A percentile compares a stretch with the other conserved stretches of the same genome.
These are phyloP conservation scores for Eupithecia dodoneata DNA, from an alignment of 2,888 invertebrate species.

Conservation along the genomic window DNA sequence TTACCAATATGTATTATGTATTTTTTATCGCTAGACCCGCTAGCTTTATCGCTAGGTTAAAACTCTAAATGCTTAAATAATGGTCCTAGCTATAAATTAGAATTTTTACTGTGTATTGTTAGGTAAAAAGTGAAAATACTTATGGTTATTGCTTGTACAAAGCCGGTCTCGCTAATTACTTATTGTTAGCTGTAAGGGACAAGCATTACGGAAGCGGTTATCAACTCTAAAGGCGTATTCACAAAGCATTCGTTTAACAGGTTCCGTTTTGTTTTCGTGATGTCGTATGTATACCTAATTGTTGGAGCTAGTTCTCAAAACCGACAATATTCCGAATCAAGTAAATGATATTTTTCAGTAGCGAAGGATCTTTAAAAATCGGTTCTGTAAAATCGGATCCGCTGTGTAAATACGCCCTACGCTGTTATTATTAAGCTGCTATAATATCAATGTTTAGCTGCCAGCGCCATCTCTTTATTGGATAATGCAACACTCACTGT, in stretches of 20 bases:
- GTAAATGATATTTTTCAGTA: too few species aligned
- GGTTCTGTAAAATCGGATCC: too few species aligned
- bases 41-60: not conserved
- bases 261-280: too few species aligned
- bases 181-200: not conserved
- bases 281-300: too few species aligned
- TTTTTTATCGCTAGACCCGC: not conserved
- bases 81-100: not conserved
- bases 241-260: too few species aligned
- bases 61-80: not conserved
- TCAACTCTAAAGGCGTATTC: too few species aligned
- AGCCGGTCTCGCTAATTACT: not conserved
- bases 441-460: not conserved
- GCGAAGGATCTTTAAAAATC: too few species aligned
- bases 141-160: slow-evolving; percentile 10
- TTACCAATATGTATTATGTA: too few species aligned
- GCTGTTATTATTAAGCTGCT: not conserved
- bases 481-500: not conserved
- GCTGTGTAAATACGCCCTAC: too few species aligned
- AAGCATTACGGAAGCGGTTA: not conserved
- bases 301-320: too few species aligned
- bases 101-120: slow-evolving; percentile 14
- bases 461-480: slow-evolving; percentile 28
- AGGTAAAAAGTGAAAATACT: slow-evolving; percentile 30
- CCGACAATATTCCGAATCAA: too few species aligned